A percentile compares a stretch with the other conserved stretches of the same genome.
Evolutionary conservation across 2,797 vertebrate species (phyloP).

Genomic region (Capromys pilorides): DNA sequence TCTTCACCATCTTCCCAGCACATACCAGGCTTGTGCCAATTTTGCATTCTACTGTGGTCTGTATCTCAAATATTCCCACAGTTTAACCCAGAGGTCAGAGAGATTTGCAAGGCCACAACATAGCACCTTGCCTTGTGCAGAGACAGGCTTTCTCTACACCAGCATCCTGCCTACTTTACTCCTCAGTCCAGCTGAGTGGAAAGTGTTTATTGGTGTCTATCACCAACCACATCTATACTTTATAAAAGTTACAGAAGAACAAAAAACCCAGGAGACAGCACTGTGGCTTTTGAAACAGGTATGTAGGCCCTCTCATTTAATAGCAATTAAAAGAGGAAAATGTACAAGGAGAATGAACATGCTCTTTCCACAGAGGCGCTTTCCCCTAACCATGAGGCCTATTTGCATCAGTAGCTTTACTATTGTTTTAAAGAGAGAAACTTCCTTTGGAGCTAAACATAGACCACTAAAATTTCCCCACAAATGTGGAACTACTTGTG

Average conservation of each 20-base stretch:
- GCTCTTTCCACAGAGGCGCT: constrained; percentile 77
- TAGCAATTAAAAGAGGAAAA: constrained; percentile 84
- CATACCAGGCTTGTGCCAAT: background rate
- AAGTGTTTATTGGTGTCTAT: background rate
- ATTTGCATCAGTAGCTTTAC: constrained; percentile 79
- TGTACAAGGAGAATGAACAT: constrained; percentile 82
- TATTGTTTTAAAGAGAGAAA: constrained; percentile 72
- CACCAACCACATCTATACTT: background rate
- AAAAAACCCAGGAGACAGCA: constrained; percentile 50
- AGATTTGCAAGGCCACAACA: background rate
- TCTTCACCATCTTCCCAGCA: background rate
- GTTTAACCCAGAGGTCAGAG: background rate
- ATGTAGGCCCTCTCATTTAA: constrained; percentile 82
- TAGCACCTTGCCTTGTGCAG: background rate
- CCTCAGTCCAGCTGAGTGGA: background rate
- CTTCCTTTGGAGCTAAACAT: constrained; percentile 83
- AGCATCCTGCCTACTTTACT: background rate
- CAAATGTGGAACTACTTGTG: constrained; percentile 83
- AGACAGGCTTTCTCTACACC: background rate
- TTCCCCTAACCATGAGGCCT: constrained; percentile 71
- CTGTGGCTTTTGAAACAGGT: constrained; percentile 59
- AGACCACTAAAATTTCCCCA: constrained; percentile 73
- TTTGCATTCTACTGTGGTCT: background rate
- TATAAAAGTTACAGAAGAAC: background rate
- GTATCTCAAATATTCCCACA: too few relatives aligned